phyloP scores from a whole-genome alignment of 64 coral and sea anemone species.

The Cladopsammia gracilis region DNA sequence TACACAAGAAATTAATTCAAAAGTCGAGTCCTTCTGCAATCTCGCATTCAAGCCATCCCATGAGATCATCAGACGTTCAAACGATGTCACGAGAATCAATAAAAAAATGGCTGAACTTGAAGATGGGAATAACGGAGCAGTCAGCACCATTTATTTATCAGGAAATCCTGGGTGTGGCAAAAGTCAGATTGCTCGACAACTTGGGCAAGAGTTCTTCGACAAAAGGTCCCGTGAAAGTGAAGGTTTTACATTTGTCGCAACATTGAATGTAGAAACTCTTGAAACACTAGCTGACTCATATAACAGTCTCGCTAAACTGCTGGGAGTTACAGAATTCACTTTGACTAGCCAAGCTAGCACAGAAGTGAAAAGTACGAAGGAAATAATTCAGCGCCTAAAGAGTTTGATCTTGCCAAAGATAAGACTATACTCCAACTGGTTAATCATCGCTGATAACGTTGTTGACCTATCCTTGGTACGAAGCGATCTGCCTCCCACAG shows the following conservation, averaged over 20 bases:
- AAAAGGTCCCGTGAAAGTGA: background rate
- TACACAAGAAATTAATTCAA: background rate
- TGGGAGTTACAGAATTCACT: background rate
- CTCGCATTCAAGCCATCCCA: slow-evolving; percentile 6
- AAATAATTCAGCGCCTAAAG: background rate
- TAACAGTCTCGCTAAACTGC: background rate
- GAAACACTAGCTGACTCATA: slow-evolving; percentile 13
- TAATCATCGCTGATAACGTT: slow-evolving; percentile 25
- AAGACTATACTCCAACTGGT: background rate
- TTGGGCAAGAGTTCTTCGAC: slow-evolving; percentile 1
- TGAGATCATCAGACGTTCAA: background rate
- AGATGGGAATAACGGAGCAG: background rate
- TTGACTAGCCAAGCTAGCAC: background rate
- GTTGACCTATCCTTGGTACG: background rate
- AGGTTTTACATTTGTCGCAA: background rate
- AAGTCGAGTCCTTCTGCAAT: slow-evolving; percentile 26
- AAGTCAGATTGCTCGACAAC: slow-evolving; percentile 43
- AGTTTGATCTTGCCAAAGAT: background rate
- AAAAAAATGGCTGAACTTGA: background rate
- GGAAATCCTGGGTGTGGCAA: slow-evolving; percentile 73
- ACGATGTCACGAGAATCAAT: background rate
- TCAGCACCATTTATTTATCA: slow-evolving; percentile 56
- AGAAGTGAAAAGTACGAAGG: background rate
- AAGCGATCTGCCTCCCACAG: background rate
- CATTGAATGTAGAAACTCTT: background rate